Conservation (phyloP, 1,140 invertebrate species). For the Dufourea novaeangliae region DNA sequence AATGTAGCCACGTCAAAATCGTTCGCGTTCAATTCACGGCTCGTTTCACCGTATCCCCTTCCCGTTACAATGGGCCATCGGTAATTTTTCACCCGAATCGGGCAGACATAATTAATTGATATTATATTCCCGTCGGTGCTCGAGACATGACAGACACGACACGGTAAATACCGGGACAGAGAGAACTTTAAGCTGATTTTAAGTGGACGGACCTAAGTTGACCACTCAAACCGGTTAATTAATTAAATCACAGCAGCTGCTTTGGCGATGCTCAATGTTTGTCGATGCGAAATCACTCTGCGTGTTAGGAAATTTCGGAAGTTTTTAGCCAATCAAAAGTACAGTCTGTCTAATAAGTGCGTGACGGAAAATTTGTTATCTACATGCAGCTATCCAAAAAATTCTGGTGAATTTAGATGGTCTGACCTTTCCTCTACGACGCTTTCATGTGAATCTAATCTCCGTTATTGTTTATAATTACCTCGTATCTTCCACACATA, state of each 20-base stretch:
- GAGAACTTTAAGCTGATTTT: neutral
- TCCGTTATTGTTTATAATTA: no score
- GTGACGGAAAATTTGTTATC: no score
- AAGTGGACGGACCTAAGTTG: neutral
- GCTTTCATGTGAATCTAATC: no score
- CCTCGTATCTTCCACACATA: no score
- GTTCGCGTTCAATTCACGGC: conserved; percentile 24
- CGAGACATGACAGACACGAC: neutral
- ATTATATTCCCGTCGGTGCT: conserved; percentile 3
- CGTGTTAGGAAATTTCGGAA: no score
- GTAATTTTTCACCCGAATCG: conserved; percentile 18
- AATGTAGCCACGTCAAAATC: conserved; percentile 28
- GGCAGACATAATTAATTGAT: conserved; percentile 34
- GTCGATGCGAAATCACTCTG: neutral
- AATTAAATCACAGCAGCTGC: neutral
- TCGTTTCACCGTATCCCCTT: conserved; percentile 14
- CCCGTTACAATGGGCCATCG: conserved; percentile 3
- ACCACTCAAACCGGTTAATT: neutral
- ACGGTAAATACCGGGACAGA: neutral
- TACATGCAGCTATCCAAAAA: no score
- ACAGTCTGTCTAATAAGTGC: no score
- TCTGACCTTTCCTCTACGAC: no score
- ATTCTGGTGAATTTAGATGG: no score
- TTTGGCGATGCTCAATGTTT: neutral
- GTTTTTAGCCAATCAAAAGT: no score